These are phyloP conservation scores for Pentalonia nigronervosa DNA, from an alignment of 1,140 invertebrate genomes.

Conservation along the genomic window DNA sequence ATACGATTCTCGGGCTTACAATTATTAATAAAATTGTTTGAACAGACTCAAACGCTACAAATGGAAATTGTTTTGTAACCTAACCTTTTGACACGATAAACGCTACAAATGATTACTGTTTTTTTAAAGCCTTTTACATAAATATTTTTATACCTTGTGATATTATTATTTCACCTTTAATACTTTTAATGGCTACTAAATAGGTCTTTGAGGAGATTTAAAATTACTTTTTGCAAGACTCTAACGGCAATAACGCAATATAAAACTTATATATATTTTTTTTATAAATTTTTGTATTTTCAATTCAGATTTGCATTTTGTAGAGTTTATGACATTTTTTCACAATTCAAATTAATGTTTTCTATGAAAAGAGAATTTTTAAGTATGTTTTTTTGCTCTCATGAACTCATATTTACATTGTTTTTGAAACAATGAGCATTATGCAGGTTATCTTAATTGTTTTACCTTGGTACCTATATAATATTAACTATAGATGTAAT, in stretches of 20 bases:
- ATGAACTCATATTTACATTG: slow-evolving; percentile 19
- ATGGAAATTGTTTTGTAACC: background rate
- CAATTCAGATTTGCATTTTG: background rate
- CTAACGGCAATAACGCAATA: background rate
- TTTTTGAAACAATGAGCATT: background rate
- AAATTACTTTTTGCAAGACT: background rate
- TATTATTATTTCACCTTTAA: background rate
- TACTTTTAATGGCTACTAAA: background rate
- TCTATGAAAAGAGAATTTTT: background rate
- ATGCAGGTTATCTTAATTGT: background rate
- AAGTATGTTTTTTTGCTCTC: background rate
- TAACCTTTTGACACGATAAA: background rate
- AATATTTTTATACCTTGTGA: background rate
- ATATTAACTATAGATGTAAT: background rate
- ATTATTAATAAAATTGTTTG: background rate
- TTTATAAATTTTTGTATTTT: background rate
- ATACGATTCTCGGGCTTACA: background rate
- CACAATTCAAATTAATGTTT: background rate
- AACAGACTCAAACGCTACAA: background rate
- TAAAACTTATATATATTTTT: background rate
- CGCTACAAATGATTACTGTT: background rate
- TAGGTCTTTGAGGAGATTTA: background rate
- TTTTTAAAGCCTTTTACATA: background rate
- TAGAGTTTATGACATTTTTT: background rate
- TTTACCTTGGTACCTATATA: background rate